Conservation (phyloP, 1,140 invertebrate genomes). For the Drosophila baimaii region DNA sequence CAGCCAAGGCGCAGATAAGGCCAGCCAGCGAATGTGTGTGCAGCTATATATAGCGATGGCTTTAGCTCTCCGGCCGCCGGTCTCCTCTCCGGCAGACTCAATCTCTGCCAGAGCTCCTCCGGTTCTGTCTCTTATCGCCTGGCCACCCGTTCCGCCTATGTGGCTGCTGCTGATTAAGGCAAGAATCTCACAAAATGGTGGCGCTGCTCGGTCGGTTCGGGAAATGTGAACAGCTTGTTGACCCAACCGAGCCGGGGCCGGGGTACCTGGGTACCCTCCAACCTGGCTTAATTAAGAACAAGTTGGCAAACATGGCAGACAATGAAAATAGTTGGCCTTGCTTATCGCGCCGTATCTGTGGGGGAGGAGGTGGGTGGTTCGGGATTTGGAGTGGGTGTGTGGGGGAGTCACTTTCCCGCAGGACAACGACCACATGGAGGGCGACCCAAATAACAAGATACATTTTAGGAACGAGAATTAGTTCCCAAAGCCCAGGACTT, state of each 20-base stretch:
- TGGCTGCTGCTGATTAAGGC: slow-evolving; percentile 76
- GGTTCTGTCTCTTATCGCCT: slow-evolving; percentile 55
- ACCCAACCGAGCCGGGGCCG: slow-evolving; percentile 48
- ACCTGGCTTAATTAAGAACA: slow-evolving; percentile 80
- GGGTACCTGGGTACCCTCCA: slow-evolving; percentile 33
- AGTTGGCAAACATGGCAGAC: slow-evolving; percentile 71
- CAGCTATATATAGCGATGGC: slow-evolving; percentile 51
- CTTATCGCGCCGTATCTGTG: slow-evolving; percentile 75
- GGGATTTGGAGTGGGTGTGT: neutral
- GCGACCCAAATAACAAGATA: slow-evolving; percentile 44
- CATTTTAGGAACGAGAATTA: slow-evolving; percentile 18
- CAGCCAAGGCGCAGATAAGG: slow-evolving; percentile 53
- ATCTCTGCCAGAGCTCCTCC: slow-evolving; percentile 43
- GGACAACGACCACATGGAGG: slow-evolving; percentile 51
- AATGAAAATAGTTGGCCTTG: slow-evolving; percentile 79
- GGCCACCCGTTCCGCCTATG: slow-evolving; percentile 41
- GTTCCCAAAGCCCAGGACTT: neutral
- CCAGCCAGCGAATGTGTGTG: slow-evolving; percentile 46
- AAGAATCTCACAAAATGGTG: slow-evolving; percentile 70
- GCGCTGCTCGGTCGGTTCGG: slow-evolving; percentile 36
- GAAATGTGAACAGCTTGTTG: slow-evolving; percentile 65
- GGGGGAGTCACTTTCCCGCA: slow-evolving; percentile 60
- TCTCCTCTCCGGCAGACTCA: slow-evolving; percentile 53
- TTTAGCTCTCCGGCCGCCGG: neutral
- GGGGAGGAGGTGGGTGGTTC: slow-evolving; percentile 8